Percentiles rank a stretch among this genome's conserved stretches.
Conservation (phyloP, 2,888 invertebrate genomes). For the Cephus sareptanus region DNA sequence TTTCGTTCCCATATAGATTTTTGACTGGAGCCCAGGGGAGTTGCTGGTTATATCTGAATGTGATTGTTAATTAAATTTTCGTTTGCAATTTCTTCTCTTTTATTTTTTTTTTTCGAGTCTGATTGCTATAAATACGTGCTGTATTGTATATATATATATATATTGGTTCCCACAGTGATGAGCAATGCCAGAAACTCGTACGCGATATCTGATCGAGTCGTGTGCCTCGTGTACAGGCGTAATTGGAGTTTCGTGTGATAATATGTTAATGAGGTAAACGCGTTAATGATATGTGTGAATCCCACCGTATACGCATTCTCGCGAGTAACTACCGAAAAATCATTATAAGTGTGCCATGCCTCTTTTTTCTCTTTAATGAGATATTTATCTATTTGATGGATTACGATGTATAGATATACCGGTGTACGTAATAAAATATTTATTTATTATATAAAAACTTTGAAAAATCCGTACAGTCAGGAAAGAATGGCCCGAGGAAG, state of each 20-base stretch:
- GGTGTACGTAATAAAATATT: slow-evolving; percentile 4
- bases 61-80: background rate
- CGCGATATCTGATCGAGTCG: slow-evolving; percentile 49
- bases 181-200: slow-evolving; percentile 5
- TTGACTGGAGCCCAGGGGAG: background rate
- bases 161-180: slow-evolving; percentile 20
- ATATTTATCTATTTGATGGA: background rate
- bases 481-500: background rate
- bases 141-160: background rate
- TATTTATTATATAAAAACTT: background rate
- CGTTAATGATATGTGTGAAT: slow-evolving; percentile 56
- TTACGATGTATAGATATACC: background rate
- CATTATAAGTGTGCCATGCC: background rate
- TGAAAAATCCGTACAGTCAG: slow-evolving; percentile 11
- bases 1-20: background rate
- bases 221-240: slow-evolving; percentile 44
- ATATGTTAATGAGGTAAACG: slow-evolving; percentile 54
- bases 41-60: background rate
- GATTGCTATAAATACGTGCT: background rate
- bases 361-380: background rate
- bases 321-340: slow-evolving; percentile 29
- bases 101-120: background rate
- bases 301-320: slow-evolving; percentile 45
- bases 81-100: background rate
- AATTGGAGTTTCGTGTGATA: slow-evolving; percentile 52